Evolutionary conservation across 2,888 invertebrate genomes (phyloP).

Genomic region (Cactoblastis cactorum): DNA sequence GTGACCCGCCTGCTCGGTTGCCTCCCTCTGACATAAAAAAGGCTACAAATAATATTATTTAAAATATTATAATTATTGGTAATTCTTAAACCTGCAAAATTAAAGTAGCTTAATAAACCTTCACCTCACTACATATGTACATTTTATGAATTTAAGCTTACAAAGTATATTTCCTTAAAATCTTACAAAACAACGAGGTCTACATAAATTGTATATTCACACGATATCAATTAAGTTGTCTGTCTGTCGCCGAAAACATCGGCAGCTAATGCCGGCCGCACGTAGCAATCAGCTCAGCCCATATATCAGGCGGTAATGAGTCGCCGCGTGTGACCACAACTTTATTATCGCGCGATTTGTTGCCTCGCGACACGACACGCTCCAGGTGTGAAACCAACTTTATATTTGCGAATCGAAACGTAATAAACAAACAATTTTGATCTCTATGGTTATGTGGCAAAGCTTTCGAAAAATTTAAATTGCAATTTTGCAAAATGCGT

Average conservation of each 20-base stretch:
- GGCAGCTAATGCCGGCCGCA: conserved; percentile 34
- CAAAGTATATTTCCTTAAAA: background rate
- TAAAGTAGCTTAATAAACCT: too few species aligned
- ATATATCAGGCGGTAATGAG: conserved; percentile 65
- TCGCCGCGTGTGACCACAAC: conserved; percentile 65
- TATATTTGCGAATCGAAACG: conserved; percentile 13
- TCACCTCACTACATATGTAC: too few species aligned
- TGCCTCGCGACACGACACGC: conserved; percentile 52
- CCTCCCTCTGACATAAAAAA: too few species aligned
- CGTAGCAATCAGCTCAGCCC: conserved; percentile 42
- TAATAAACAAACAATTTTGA: background rate
- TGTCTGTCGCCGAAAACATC: conserved; percentile 23
- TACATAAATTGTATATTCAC: conserved; percentile 2
- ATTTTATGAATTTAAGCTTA: too few species aligned
- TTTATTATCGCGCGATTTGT: conserved; percentile 67
- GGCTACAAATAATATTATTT: too few species aligned
- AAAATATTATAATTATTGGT: too few species aligned
- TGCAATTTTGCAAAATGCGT: conserved; percentile 10
- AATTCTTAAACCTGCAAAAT: too few species aligned
- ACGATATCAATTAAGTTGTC: conserved; percentile 22
- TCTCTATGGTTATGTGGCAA: background rate
- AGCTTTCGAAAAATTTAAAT: background rate
- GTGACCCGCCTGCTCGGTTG: too few species aligned
- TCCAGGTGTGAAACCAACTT: conserved; percentile 21
- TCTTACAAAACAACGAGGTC: background rate